Evolutionary conservation across 2,797 vertebrate species (phyloP).

Genomic region (Xyrichtys novacula): DNA sequence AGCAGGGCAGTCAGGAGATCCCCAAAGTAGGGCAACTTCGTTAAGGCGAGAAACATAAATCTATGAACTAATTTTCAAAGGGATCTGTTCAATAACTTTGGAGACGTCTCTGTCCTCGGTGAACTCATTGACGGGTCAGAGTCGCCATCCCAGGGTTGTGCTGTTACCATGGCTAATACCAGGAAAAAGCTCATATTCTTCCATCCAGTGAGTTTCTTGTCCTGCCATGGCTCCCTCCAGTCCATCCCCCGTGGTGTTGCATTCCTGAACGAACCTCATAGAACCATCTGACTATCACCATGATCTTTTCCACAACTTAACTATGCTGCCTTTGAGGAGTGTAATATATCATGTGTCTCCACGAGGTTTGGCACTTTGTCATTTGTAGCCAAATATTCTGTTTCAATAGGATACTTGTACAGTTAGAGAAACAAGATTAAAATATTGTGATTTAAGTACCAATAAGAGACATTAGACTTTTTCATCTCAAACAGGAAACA

Average conservation of each 20-base stretch:
- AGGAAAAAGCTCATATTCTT: neutral
- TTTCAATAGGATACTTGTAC: neutral
- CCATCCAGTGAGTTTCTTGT: neutral
- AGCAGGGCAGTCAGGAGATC: neutral
- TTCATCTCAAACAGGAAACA: neutral
- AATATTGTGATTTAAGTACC: neutral
- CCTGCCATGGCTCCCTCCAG: neutral
- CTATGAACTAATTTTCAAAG: neutral
- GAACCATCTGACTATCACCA: neutral
- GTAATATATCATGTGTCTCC: constrained; percentile 3
- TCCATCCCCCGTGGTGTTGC: neutral
- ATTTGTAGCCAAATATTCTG: neutral
- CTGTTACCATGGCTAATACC: neutral
- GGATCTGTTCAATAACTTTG: neutral
- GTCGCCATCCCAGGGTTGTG: neutral
- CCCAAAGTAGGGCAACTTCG: neutral
- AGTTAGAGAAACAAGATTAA: neutral
- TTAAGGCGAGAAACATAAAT: neutral
- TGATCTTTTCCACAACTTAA: constrained; percentile 2
- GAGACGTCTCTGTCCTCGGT: neutral
- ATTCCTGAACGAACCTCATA: constrained; percentile 5
- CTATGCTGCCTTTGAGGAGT: neutral
- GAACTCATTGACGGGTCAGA: neutral
- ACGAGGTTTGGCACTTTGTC: neutral
- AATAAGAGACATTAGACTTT: neutral